Evolutionary conservation across 2,113 vertebrate genomes (phyloP).

Genomic region (Chinchilla lanigera): DNA sequence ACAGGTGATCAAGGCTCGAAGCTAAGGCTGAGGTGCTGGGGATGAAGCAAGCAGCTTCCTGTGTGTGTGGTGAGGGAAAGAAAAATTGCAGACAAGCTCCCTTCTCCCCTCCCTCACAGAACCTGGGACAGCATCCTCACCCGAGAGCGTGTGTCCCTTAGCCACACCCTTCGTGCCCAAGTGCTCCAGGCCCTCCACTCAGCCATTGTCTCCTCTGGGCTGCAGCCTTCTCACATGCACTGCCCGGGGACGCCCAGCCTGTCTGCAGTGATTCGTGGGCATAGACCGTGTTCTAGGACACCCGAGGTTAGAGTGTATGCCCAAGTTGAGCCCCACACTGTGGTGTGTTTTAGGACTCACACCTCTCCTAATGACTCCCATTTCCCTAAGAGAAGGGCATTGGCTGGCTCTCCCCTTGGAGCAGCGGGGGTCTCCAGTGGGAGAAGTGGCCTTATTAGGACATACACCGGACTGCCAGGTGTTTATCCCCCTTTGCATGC

Average conservation of each 20-base stretch:
- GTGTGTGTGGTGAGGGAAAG: not conserved
- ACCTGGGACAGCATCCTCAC: not conserved
- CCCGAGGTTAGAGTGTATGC: too few relatives aligned
- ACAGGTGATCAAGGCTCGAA: not conserved
- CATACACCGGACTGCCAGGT: rapidly evolving
- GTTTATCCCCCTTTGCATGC: not conserved
- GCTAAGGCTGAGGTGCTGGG: not conserved
- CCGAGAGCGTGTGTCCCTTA: not conserved
- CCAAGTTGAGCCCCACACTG: not conserved
- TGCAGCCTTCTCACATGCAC: rapidly evolving
- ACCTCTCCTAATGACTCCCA: not conserved
- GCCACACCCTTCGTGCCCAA: not conserved
- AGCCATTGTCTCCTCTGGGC: not conserved
- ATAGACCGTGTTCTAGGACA: rapidly evolving
- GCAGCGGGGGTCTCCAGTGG: not conserved
- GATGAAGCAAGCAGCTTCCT: not conserved
- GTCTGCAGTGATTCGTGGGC: not conserved
- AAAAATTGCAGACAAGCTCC: not conserved
- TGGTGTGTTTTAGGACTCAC: not conserved
- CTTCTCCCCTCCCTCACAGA: not conserved
- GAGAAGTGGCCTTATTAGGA: too few relatives aligned
- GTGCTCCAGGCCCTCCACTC: not conserved
- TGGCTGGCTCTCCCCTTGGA: not conserved
- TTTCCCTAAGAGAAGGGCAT: not conserved
- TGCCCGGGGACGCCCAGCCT: rapidly evolving